Percentiles rank a stretch among this genome's conserved stretches.
Evolutionary conservation across 2,888 invertebrate species (phyloP).

Genomic region (Melinopterus prodromus): DNA sequence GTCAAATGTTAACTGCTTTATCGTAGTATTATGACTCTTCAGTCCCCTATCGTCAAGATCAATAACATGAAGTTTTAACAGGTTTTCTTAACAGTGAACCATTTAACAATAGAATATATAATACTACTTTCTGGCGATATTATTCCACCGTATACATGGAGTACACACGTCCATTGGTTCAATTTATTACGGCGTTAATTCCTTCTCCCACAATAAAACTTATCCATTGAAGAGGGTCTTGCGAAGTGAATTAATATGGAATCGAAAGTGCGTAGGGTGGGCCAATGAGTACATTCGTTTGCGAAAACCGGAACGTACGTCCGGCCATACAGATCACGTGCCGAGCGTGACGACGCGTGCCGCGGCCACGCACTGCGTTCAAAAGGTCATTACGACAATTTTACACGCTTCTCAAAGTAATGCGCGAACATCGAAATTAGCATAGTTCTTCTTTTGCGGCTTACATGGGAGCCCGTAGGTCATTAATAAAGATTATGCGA

Average conservation of each 20-base stretch:
- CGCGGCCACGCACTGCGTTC: slow-evolving; percentile 45
- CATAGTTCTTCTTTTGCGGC: neutral
- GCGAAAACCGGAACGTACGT: slow-evolving; percentile 24
- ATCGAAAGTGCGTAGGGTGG: slow-evolving; percentile 13
- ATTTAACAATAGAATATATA: too few relatives aligned
- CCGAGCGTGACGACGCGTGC: slow-evolving; percentile 42
- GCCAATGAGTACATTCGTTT: slow-evolving; percentile 10
- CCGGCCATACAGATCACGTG: slow-evolving; percentile 29
- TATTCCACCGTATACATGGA: neutral
- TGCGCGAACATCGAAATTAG: slow-evolving; percentile 21
- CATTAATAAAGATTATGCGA: neutral
- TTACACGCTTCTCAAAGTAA: slow-evolving; percentile 12
- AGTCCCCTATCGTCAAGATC: too few relatives aligned
- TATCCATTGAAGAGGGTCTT: neutral
- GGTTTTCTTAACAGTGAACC: too few relatives aligned
- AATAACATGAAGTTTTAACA: too few relatives aligned
- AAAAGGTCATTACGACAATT: slow-evolving; percentile 36
- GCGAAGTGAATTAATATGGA: slow-evolving; percentile 16
- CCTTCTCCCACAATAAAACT: slow-evolving; percentile 4
- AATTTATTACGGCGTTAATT: neutral
- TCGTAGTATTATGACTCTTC: too few relatives aligned
- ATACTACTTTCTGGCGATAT: too few relatives aligned
- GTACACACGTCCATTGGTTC: neutral
- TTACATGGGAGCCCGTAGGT: neutral
- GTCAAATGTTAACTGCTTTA: too few relatives aligned